Conservation (phyloP, 2,113 vertebrate species). For the Pagrus major region DNA sequence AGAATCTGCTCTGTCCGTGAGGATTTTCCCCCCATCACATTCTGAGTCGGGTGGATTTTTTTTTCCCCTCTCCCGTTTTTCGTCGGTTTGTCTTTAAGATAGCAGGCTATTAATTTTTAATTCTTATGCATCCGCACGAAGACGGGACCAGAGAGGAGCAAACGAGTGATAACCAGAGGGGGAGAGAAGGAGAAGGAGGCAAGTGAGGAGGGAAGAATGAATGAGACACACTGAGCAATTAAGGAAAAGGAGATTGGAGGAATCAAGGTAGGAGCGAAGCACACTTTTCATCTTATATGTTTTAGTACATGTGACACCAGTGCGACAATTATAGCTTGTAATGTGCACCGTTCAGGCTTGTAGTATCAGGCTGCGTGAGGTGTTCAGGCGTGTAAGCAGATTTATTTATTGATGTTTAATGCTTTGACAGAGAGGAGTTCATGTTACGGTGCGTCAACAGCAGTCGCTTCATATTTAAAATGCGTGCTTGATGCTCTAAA, state of each 20-base stretch:
- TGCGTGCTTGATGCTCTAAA: conserved; percentile 41
- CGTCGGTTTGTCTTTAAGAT: conserved; percentile 69
- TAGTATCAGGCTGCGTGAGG: conserved; percentile 25
- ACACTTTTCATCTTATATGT: conserved; percentile 44
- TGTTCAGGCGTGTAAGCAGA: conserved; percentile 57
- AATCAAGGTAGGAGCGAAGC: conserved; percentile 80
- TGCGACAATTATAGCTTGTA: conserved; percentile 41
- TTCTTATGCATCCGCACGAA: conserved; percentile 85
- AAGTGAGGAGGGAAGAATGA: conserved; percentile 77
- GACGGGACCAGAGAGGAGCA: conserved; percentile 79
- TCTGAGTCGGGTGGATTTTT: conserved; percentile 57
- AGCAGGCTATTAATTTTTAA: conserved; percentile 82
- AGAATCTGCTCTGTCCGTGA: conserved; percentile 66
- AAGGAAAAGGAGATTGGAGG: conserved; percentile 78
- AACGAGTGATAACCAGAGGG: conserved; percentile 76
- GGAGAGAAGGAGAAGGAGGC: conserved; percentile 68
- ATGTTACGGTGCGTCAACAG: conserved; percentile 63
- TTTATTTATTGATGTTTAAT: conserved; percentile 72
- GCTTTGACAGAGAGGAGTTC: conserved; percentile 58
- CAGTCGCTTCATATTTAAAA: conserved; percentile 57
- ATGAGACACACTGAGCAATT: conserved; percentile 80
- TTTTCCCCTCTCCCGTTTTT: background rate
- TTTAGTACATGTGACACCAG: conserved; percentile 23
- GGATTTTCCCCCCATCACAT: conserved; percentile 56
- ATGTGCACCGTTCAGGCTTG: conserved; percentile 30